phyloP scores from a whole-genome alignment of 1,140 invertebrate genomes.

The Hydropsyche tenuis region DNA sequence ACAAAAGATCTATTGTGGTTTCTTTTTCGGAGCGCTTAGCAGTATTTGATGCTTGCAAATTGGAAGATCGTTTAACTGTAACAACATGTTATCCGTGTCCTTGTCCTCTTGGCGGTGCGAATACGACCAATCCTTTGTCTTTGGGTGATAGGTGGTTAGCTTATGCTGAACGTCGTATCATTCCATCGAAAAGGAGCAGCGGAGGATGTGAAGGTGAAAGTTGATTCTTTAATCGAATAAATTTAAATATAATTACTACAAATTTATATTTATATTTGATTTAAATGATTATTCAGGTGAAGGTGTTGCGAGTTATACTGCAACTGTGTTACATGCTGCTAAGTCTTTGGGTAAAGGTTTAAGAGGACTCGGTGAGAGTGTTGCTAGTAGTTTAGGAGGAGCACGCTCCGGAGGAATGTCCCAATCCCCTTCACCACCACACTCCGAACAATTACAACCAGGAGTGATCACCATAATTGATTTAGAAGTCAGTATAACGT shows the following conservation, averaged over 20 bases:
- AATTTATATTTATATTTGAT: neutral
- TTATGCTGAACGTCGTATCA: conserved; percentile 84
- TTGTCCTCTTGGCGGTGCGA: conserved; percentile 66
- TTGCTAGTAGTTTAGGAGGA: conserved; percentile 88
- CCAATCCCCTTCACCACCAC: conserved; percentile 59
- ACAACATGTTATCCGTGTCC: conserved; percentile 90
- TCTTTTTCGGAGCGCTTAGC: conserved; percentile 90
- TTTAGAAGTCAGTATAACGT: conserved; percentile 70
- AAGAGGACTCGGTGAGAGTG: conserved; percentile 89
- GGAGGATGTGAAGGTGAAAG: conserved; percentile 76
- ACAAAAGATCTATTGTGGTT: conserved; percentile 81
- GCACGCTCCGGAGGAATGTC: conserved; percentile 54
- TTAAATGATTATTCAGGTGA: conserved; percentile 55
- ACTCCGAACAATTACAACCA: conserved; percentile 69
- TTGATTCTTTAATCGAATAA: conserved; percentile 1
- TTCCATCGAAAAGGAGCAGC: conserved; percentile 82
- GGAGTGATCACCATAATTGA: conserved; percentile 91
- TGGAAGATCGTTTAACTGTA: conserved; percentile 85
- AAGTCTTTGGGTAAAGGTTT: conserved; percentile 88
- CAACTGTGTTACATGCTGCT: conserved; percentile 93
- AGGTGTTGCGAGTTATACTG: conserved; percentile 89
- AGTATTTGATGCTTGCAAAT: conserved; percentile 86
- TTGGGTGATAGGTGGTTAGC: conserved; percentile 83
- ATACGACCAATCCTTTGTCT: conserved; percentile 85
- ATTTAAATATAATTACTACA: conserved; percentile 5